Conservation (phyloP, 2,113 vertebrate genomes). For the Nesoenas mayeri region DNA sequence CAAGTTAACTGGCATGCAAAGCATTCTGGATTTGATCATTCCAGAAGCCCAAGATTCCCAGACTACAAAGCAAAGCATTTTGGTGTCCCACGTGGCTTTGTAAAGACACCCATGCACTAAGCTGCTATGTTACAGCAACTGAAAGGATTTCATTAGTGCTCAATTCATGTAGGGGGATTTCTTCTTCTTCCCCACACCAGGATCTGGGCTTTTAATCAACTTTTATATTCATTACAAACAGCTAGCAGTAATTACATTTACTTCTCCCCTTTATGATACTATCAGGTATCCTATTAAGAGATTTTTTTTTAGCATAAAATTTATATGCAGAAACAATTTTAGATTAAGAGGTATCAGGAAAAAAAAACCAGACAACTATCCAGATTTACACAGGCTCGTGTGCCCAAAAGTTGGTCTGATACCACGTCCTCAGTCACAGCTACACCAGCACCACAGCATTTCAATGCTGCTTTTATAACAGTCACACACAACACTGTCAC, state of each 20-base stretch:
- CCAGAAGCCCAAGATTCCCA: background rate
- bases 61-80: background rate
- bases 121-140: rapidly evolving
- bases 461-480: background rate
- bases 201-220: background rate
- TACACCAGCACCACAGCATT: background rate
- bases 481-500: background rate
- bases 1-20: background rate
- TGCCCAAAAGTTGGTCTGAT: background rate
- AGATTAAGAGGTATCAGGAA: background rate
- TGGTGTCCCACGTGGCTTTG: background rate
- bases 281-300: background rate
- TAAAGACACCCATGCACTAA: background rate
- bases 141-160: background rate
- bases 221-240: background rate
- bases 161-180: background rate
- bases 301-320: background rate
- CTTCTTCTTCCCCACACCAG: background rate
- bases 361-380: background rate
- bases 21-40: background rate
- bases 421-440: background rate
- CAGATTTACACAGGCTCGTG: rapidly evolving
- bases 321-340: background rate
- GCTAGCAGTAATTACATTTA: background rate
- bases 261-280: background rate